Evolutionary conservation across 2,113 vertebrate genomes (phyloP).

Genomic region (Ceuthmochares aereus): DNA sequence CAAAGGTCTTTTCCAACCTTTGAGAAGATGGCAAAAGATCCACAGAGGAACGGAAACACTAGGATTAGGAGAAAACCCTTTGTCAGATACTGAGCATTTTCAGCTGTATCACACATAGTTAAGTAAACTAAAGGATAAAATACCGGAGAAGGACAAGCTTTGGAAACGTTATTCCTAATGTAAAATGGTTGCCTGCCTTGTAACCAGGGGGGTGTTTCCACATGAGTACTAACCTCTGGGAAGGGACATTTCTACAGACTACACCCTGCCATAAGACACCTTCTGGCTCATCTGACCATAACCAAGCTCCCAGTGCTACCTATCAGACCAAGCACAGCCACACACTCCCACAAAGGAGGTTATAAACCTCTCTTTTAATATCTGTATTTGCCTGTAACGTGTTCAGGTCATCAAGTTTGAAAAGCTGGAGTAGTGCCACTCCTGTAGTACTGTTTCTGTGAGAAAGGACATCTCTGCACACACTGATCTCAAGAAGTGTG

Average conservation of each 20-base stretch:
- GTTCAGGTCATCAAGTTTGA: neutral
- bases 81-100: neutral
- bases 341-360: fast-evolving
- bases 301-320: neutral
- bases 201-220: neutral
- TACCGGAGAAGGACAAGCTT: neutral
- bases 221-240: neutral
- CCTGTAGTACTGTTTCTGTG: neutral
- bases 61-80: neutral
- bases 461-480: neutral
- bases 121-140: neutral
- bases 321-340: fast-evolving
- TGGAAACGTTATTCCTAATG: neutral
- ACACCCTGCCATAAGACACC: neutral
- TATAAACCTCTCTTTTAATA: neutral
- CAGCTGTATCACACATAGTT: neutral
- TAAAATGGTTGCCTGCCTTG: neutral
- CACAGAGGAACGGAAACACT: neutral
- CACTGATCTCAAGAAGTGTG: neutral
- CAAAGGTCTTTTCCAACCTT: no score
- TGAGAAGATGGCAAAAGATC: neutral
- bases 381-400: neutral
- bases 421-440: neutral
- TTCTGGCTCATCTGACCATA: neutral
- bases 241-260: neutral